phyloP scores from a whole-genome alignment of 2,113 vertebrate species.

The Pluvialis apricaria region DNA sequence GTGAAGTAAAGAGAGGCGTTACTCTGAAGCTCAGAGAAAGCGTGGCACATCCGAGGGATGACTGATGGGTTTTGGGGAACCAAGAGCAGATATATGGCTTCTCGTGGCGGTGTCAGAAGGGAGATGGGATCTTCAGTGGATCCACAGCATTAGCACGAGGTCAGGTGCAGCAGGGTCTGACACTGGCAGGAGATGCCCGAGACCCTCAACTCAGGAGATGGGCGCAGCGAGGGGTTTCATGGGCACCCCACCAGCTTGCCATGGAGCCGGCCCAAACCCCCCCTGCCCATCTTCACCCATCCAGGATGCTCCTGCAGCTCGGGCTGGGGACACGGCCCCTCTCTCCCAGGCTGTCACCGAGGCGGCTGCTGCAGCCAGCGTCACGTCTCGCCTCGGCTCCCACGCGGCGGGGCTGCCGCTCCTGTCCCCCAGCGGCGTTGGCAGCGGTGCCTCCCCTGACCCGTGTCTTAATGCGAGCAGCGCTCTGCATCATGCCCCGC shows the following conservation, averaged over 20 bases:
- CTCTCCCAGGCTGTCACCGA: neutral
- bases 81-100: accelerated
- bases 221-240: neutral
- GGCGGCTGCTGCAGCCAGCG: neutral
- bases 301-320: neutral
- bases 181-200: neutral
- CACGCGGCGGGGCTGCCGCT: neutral
- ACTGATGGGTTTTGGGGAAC: neutral
- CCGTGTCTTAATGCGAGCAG: neutral
- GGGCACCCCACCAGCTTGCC: neutral
- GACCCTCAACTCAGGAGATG: neutral
- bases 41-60: neutral
- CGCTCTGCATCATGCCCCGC: neutral
- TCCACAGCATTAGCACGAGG: neutral
- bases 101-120: neutral
- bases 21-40: neutral
- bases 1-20: neutral
- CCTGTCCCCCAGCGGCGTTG: accelerated
- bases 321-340: accelerated
- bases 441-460: neutral
- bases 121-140: neutral
- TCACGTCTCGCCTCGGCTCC: neutral
- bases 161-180: neutral
- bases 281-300: neutral
- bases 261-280: too few species aligned